Evolutionary conservation across 1,140 invertebrate species (phyloP), one percentile per base, ranked within the genome.

Genomic region (Drosophila bocqueti): DNA sequence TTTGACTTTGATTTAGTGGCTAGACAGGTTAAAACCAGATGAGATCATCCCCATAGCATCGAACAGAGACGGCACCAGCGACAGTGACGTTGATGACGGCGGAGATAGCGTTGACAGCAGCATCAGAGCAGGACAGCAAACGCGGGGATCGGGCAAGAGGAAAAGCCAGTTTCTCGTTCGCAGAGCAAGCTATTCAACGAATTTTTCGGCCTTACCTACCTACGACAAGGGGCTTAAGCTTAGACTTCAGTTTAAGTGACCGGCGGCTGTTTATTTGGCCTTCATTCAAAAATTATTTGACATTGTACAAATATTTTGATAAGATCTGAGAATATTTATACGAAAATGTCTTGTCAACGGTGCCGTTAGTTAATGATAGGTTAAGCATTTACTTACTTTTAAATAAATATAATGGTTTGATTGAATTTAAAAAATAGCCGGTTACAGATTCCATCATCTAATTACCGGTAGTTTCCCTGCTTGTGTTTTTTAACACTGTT

Each of bases 1-100:
- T 90, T 90, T 74, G 82, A 73, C 85, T 90, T 90, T 90, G 85
- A 90, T 90, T 85, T 91, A 90, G 86, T 90, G 85, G 85, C 85
- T 85, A 90, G 85, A 91, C 85, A 90, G 85, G 85, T 90, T 90
- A 90, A 90, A 69, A 82, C 79, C 59, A 90, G 86, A 91, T 90
- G 85, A 90, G 86, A 91, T 90, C 85, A 90, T 85, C 85, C 61
- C 50, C 61, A 47, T 21, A 40, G 50, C 64, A 66, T 42, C 29
- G 24, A 42, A 61, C 42, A 69, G 52, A 77, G 63, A 55, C 24
- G 58, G 73, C 62, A 40, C 62, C 40, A 65, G 36, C 42, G 54
- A 18, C 45, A 64, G 61, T 46, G 75, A 58, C 40, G 49, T 71
- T 68, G 63, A 61, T 67, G 63, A 38, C 63, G 58, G 26, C 43